A percentile compares a stretch with the other conserved stretches of the same genome.
Conservation (phyloP, 2,888 invertebrate genomes). For the Phyllotreta striolata region DNA sequence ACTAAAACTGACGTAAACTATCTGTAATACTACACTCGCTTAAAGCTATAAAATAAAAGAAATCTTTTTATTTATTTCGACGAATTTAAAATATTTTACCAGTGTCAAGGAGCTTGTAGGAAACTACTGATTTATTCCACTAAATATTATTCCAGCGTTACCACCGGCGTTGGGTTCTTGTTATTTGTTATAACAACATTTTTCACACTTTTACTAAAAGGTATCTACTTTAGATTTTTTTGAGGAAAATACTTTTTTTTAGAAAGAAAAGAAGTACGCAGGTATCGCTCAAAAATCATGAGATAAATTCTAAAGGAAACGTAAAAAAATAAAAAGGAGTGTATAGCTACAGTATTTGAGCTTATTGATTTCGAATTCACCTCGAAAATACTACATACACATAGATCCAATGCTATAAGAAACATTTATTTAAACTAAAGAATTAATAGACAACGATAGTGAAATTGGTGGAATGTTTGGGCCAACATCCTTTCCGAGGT, state of each 20-base stretch:
- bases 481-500: constrained; percentile 5
- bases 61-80: constrained; percentile 5
- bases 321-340: too few species aligned
- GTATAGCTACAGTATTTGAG: too few species aligned
- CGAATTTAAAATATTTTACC: constrained; percentile 11
- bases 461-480: constrained; percentile 13
- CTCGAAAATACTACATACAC: too few species aligned
- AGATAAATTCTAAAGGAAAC: too few species aligned
- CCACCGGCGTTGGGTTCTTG: too few species aligned
- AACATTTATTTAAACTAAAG: too few species aligned
- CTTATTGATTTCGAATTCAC: too few species aligned
- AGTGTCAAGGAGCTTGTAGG: constrained; percentile 7
- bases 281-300: too few species aligned
- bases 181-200: background rate
- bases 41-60: constrained; percentile 4
- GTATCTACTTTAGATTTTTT: too few species aligned
- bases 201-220: background rate
- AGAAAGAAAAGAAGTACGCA: too few species aligned
- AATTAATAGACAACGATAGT: background rate
- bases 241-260: too few species aligned
- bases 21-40: constrained; percentile 4
- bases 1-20: constrained; percentile 7
- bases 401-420: too few species aligned
- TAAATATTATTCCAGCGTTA: background rate
- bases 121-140: constrained; percentile 2